Conservation (phyloP, 92 coral and sea anemone genomes). For the Actinostola sp. region DNA sequence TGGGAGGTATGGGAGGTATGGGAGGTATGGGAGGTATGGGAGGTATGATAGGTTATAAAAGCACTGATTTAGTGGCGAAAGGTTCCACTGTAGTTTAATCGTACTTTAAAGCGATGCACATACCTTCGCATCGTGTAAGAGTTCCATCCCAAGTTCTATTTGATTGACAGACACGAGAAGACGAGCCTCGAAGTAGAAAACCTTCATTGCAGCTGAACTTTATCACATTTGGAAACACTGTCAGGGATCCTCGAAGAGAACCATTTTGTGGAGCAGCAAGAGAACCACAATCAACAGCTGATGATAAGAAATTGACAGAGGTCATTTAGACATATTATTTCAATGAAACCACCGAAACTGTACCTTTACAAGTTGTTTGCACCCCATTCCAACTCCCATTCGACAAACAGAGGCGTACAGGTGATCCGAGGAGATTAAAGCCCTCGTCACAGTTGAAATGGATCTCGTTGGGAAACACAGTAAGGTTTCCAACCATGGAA, state of each 20-base stretch:
- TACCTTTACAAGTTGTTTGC: conserved; percentile 54
- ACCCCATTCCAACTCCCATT: conserved; percentile 56
- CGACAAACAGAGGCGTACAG: conserved; percentile 40
- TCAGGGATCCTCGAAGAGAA: not conserved
- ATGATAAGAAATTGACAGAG: too few relatives aligned
- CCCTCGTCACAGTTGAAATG: conserved; percentile 62
- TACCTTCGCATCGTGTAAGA: conserved; percentile 55
- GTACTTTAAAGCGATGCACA: too few relatives aligned
- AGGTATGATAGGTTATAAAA: not conserved
- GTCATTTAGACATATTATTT: too few relatives aligned
- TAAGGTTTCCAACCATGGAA: conserved; percentile 31
- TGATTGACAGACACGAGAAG: conserved; percentile 58
- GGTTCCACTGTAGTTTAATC: too few relatives aligned
- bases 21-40: too few relatives aligned
- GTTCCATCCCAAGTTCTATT: conserved; percentile 82
- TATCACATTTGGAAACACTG: conserved; percentile 55
- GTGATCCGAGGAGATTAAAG: conserved; percentile 50
- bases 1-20: too few relatives aligned
- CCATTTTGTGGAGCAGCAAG: conserved; percentile 46
- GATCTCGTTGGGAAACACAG: conserved; percentile 56
- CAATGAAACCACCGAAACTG: too few relatives aligned
- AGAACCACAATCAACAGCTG: conserved; percentile 43
- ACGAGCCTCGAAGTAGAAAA: conserved; percentile 62
- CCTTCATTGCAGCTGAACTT: conserved; percentile 73
- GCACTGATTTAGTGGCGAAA: too few relatives aligned